These are phyloP conservation scores for Brachyrhaphis roseni DNA, from an alignment of 2,797 vertebrate genomes.

Conservation along the genomic window DNA sequence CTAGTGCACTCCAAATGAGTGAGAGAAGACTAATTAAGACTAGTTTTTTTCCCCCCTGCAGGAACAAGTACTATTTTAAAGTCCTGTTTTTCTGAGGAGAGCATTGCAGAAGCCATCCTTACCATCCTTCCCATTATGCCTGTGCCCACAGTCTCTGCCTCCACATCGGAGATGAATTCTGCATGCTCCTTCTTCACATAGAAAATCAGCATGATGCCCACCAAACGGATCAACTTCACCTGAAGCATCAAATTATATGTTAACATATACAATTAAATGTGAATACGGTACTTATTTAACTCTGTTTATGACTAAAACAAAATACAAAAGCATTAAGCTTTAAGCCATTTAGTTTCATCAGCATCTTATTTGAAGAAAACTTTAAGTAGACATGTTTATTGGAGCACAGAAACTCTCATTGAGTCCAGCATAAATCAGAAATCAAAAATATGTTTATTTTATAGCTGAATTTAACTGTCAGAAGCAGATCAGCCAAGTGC, in stretches of 20 bases:
- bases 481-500: constrained; percentile 28
- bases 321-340: background rate
- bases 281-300: background rate
- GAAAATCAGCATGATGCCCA: constrained; percentile 95
- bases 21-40: background rate
- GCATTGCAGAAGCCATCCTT: constrained; percentile 51
- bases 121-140: constrained; percentile 99
- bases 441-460: constrained; percentile 9
- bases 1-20: background rate
- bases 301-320: background rate
- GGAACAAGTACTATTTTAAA: background rate
- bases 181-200: constrained; percentile 92
- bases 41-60: background rate
- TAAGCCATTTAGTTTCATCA: background rate
- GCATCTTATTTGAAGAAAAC: constrained; percentile 11
- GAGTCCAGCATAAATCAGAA: constrained; percentile 9
- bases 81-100: background rate
- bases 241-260: constrained; percentile 62
- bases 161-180: constrained; percentile 87
- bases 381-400: constrained; percentile 1
- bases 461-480: constrained; percentile 21
- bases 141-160: constrained; percentile 92
- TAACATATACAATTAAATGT: background rate
- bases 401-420: background rate
- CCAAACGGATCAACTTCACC: constrained; percentile 92